Evolutionary conservation across 2,888 invertebrate species (phyloP).

Genomic region (Phaonia tiefii): DNA sequence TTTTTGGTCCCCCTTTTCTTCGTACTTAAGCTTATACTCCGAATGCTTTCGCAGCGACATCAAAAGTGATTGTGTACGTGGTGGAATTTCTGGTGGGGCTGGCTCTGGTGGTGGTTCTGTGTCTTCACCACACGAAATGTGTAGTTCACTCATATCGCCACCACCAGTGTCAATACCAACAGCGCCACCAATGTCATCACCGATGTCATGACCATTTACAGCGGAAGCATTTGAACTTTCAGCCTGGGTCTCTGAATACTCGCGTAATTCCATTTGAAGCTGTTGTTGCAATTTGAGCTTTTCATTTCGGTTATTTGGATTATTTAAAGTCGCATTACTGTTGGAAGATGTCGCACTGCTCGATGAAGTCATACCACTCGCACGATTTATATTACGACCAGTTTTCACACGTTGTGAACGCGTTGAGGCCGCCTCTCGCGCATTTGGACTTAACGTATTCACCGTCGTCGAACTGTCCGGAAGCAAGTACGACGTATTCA

Average conservation of each 20-base stretch:
- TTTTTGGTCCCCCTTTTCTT: constrained; percentile 80
- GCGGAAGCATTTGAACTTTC: constrained; percentile 61
- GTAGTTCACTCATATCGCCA: constrained; percentile 61
- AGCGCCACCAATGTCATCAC: constrained; percentile 75
- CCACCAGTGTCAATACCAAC: constrained; percentile 76
- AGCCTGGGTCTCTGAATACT: constrained; percentile 70
- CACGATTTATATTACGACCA: constrained; percentile 76
- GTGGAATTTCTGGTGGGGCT: constrained; percentile 92
- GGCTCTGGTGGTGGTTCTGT: constrained; percentile 91
- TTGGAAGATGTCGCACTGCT: constrained; percentile 80
- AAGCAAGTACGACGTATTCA: constrained; percentile 71
- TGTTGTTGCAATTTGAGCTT: constrained; percentile 73
- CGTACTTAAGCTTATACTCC: constrained; percentile 80
- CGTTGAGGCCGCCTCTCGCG: constrained; percentile 66
- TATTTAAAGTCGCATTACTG: constrained; percentile 69
- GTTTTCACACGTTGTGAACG: constrained; percentile 76
- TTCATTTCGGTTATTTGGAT: constrained; percentile 72
- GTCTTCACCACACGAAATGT: constrained; percentile 71
- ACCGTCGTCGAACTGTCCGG: constrained; percentile 65
- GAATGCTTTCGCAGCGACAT: constrained; percentile 80
- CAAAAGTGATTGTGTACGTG: constrained; percentile 90
- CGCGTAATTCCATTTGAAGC: constrained; percentile 73
- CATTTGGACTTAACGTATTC: constrained; percentile 60
- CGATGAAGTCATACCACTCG: constrained; percentile 83
- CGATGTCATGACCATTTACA: constrained; percentile 56